phyloP scores from a whole-genome alignment of 2,797 vertebrate genomes.

The Sparidentex hasta region DNA sequence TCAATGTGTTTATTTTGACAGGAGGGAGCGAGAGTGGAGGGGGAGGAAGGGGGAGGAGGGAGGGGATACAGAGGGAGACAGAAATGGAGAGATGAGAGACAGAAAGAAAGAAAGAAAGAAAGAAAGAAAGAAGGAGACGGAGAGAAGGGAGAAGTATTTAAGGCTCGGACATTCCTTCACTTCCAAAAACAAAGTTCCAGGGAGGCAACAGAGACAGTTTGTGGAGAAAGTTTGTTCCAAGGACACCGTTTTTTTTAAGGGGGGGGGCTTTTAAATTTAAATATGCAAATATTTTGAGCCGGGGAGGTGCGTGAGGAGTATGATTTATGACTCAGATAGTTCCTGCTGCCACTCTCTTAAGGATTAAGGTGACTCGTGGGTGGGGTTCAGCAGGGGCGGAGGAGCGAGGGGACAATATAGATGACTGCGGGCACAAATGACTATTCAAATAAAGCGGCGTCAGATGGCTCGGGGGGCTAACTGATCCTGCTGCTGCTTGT shows the following conservation, averaged over 20 bases:
- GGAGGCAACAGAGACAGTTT: slow-evolving; percentile 29
- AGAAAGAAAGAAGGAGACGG: slow-evolving; percentile 24
- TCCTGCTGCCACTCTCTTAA: not conserved
- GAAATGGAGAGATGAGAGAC: slow-evolving; percentile 59
- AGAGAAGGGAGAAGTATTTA: slow-evolving; percentile 61
- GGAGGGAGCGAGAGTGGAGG: slow-evolving; percentile 66
- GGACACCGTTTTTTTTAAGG: not conserved
- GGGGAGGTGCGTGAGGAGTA: not conserved
- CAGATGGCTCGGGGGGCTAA: slow-evolving; percentile 28
- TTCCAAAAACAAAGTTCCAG: slow-evolving; percentile 69
- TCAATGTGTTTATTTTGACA: slow-evolving; percentile 85
- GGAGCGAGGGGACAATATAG: slow-evolving; percentile 15
- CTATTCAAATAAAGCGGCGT: slow-evolving; percentile 43
- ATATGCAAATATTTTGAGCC: slow-evolving; percentile 39
- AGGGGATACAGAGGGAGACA: slow-evolving; percentile 29
- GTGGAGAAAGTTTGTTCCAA: slow-evolving; percentile 26
- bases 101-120: slow-evolving; percentile 37
- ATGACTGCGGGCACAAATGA: slow-evolving; percentile 18
- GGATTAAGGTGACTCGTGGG: slow-evolving; percentile 8
- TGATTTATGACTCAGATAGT: slow-evolving; percentile 1
- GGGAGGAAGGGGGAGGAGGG: slow-evolving; percentile 19
- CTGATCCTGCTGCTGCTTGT: slow-evolving; percentile 32
- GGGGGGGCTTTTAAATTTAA: not conserved
- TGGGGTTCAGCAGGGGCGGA: not conserved
- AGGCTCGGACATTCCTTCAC: slow-evolving; percentile 70